Evolutionary conservation across 2,113 vertebrate genomes (phyloP).

Genomic region (Cathartes aura): DNA sequence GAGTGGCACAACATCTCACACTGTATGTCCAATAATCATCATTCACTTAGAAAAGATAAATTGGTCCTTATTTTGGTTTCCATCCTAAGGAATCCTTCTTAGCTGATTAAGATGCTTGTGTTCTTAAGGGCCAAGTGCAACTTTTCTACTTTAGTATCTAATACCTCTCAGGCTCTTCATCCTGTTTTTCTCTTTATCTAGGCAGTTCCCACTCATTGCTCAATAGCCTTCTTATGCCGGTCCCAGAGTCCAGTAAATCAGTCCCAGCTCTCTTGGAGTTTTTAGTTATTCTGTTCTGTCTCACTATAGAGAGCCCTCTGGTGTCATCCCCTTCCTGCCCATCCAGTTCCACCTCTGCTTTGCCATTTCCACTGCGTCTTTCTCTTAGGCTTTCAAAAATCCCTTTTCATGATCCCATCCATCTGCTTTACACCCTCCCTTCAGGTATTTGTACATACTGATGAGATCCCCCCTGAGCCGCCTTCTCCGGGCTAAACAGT

Average conservation of each 20-base stretch:
- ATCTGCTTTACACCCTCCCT: not conserved
- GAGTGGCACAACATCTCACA: not conserved
- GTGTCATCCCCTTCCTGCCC: not conserved
- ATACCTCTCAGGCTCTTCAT: not conserved
- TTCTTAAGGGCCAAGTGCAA: not conserved
- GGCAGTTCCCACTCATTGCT: not conserved
- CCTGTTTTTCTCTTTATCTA: not conserved
- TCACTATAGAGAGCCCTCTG: not conserved
- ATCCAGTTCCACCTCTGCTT: not conserved
- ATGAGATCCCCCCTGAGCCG: not conserved
- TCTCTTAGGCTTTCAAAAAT: not conserved
- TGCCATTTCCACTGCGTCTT: not conserved
- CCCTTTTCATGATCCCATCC: not conserved
- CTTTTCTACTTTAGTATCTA: not conserved
- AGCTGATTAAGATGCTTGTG: not conserved
- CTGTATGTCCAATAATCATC: not conserved
- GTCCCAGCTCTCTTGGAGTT: not conserved
- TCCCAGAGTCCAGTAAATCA: not conserved
- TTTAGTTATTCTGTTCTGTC: not conserved
- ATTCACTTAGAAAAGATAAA: not conserved
- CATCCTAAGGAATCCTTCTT: not conserved
- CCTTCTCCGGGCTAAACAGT: not conserved
- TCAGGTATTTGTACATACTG: not conserved
- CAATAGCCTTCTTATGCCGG: not conserved
- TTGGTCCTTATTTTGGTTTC: not conserved